Base-by-base conservation (phyloP, 64 coral and sea anemone genomes). In the Astreopora myriophthalma region DNA sequence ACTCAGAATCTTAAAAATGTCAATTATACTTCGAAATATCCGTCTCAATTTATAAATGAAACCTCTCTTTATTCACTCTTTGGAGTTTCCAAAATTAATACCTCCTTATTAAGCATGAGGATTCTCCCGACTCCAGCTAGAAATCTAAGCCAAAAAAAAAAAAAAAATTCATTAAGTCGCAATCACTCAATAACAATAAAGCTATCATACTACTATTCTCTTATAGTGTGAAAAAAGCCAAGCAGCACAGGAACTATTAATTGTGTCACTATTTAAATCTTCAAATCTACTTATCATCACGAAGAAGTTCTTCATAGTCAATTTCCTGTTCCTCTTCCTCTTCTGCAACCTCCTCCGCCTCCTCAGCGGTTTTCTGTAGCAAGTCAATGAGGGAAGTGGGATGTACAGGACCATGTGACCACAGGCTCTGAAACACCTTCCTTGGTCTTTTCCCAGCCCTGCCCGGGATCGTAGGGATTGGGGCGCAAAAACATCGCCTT, bases 361-460 rank as follows among this genome's bases (percentile, higher is more conserved):
- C 73, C 38, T 69, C 74, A 40, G 17, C 48, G 7, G 79, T 24
- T 34, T 55, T 73, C 40, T 37, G 29, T 10, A 73, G 8, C 22
- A 86, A 49, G 46, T 89, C 92, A 94, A 89, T 44, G 19, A 85
- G 86, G 3, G 58, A 69, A 16, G 79, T 19, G 32, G 71, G 86
- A 48, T 89, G 86, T 16, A 89, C 39, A 22, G 69, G 78, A 22
- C 57, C 48, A 27, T 66, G 31, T 3, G 69, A 89, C 87, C 92
- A 89, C 28, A 31, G 48, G 77, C 40, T 89, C 86, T 34, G 89
- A 35, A 20, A 89, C 8, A 51, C 75, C 48, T 17, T 77, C 77
- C 13, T 89, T 86, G 17, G 62, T 85, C 73, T 85, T 94, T 38
- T 83, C 12, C 86, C 87, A 77, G 10, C 92, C 76, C 39, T 75